Base-by-base conservation (phyloP, 2,113 vertebrate genomes). In the Rhipidura dahli region DNA sequence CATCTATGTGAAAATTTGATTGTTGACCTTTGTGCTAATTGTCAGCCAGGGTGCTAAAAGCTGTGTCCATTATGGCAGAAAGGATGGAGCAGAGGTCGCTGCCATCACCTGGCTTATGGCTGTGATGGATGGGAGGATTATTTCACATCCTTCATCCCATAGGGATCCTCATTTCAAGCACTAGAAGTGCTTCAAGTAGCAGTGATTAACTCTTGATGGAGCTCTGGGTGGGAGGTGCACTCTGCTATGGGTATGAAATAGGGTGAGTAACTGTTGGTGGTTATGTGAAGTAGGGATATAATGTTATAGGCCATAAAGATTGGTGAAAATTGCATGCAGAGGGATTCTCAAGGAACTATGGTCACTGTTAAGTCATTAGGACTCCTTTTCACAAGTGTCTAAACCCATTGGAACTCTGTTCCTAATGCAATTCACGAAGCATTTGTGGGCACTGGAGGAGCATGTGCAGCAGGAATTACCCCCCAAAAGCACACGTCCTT, bases 11-110 rank as follows among this genome's bases (percentile, higher is more conserved):
- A 40, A 95, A 85, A 95, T 89, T 60, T 70, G 49, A 66, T 90
- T 80, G 89, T 93, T 93, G 91, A 83, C 51, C 82, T 93, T 60
- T 83, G 57, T 93, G 80, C 66, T 87, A 59, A 93, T 90, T 87
- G 93, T 65, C 91, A 95, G 82, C 59, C 69, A 61, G 5, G 2
- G 88, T 79, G 81, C 77, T 80, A 78, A 90, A 94, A 81, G 42
- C 87, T 91, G 83, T 82, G 91, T 71, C 92, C 47, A 30, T 87
- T 64, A 59, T 40, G 82, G 89, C 80, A 51, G 68, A 72, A 91
- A 81, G 81, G 54, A 53, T 72, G 92, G 71, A 76, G 73, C 61
- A 68, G 70, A 75, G 92, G 94, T 87, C 72, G 81, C 78, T 91
- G 70, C 94, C 80, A 87, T 81, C 35, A 75, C 76, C 56, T 93